Percentiles rank a stretch among this genome's conserved stretches.
Conservation (phyloP, 2,113 vertebrate species). For the Leptobrachium leishanense region DNA sequence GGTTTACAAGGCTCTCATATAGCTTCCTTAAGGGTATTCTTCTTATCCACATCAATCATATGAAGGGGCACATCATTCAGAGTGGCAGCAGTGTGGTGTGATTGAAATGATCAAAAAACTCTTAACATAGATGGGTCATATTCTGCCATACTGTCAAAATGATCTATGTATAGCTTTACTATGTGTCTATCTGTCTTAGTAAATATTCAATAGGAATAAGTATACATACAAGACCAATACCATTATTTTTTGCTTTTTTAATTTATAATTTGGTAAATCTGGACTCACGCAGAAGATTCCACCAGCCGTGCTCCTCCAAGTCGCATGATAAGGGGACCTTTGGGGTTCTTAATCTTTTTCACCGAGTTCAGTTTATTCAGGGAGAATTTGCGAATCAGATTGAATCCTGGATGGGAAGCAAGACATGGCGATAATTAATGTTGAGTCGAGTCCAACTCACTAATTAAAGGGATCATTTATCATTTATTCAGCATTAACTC, state of each 20-base stretch:
- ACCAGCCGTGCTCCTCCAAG: constrained; percentile 78
- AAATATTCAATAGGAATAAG: background rate
- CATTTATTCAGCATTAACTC: background rate
- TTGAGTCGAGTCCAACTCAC: background rate
- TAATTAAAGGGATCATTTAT: background rate
- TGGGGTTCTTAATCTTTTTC: constrained; percentile 84
- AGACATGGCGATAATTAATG: accelerated
- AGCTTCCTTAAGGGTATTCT: constrained; percentile 23
- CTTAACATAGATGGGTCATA: background rate
- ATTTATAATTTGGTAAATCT: background rate
- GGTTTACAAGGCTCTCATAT: background rate
- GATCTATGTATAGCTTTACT: background rate
- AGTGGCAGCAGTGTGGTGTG: constrained; percentile 2
- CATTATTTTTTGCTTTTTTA: background rate
- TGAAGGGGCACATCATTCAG: constrained; percentile 15
- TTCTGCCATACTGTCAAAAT: background rate
- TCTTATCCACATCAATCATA: constrained; percentile 25
- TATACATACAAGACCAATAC: background rate
- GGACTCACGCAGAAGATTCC: constrained; percentile 79
- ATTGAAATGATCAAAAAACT: background rate
- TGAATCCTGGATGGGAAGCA: constrained; percentile 77
- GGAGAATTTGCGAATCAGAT: constrained; percentile 83
- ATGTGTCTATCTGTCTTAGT: background rate
- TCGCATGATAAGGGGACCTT: constrained; percentile 79
- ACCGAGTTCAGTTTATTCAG: constrained; percentile 81